Evolutionary conservation across 2,797 vertebrate genomes (phyloP).

Genomic region (Huso huso): DNA sequence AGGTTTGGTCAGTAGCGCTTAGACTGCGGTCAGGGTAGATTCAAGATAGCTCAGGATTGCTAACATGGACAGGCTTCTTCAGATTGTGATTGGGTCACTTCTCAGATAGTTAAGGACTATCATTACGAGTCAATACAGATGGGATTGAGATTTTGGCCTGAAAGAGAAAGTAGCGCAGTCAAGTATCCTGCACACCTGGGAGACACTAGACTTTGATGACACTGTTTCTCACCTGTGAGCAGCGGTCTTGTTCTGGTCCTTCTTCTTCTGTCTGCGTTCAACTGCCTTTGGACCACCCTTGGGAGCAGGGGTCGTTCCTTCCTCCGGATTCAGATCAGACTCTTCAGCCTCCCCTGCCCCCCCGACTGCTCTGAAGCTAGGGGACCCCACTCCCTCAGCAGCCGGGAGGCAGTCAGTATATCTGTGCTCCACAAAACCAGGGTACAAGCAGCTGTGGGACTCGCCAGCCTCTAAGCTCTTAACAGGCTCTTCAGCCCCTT

Average conservation of each 20-base stretch:
- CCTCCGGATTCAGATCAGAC: slow-evolving; percentile 50
- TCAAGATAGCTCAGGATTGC: too few species aligned
- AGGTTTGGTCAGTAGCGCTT: too few species aligned
- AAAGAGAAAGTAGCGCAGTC: too few species aligned
- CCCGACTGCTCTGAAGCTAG: slow-evolving; percentile 48
- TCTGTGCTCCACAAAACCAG: slow-evolving; percentile 57
- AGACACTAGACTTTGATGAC: too few species aligned
- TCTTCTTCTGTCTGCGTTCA: slow-evolving; percentile 84
- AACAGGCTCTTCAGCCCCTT: slow-evolving; percentile 50
- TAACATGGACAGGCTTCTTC: too few species aligned
- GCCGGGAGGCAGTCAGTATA: slow-evolving; percentile 52
- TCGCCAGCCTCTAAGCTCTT: slow-evolving; percentile 52
- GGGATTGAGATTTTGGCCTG: too few species aligned
- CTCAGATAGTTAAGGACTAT: too few species aligned
- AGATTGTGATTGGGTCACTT: too few species aligned
- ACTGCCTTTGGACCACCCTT: neutral
- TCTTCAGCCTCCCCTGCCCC: slow-evolving; percentile 50
- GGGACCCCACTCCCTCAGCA: slow-evolving; percentile 49
- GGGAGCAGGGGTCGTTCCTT: slow-evolving; percentile 40
- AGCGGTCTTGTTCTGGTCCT: slow-evolving; percentile 88
- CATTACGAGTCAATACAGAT: too few species aligned
- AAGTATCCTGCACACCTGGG: too few species aligned
- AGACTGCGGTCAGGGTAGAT: too few species aligned
- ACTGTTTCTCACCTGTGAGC: slow-evolving; percentile 59
- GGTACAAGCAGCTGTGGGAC: slow-evolving; percentile 58